Percentiles rank a stretch among this genome's conserved stretches.
Evolutionary conservation across 2,113 vertebrate species (phyloP).

Genomic region (Platysternon megacephalum): DNA sequence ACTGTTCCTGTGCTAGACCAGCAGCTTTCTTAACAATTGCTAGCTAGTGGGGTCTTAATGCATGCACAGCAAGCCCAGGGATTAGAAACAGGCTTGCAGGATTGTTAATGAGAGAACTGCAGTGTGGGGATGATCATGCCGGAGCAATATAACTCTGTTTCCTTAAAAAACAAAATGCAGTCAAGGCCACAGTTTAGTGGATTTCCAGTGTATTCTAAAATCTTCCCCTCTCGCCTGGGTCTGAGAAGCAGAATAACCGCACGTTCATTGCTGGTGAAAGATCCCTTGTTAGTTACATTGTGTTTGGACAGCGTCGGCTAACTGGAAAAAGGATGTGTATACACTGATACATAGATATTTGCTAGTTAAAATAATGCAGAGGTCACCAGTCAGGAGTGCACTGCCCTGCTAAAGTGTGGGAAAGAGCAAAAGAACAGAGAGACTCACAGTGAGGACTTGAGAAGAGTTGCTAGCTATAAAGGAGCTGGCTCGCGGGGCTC

Average conservation of each 20-base stretch:
- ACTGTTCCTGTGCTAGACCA: background rate
- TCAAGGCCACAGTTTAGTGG: background rate
- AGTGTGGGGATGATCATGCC: background rate
- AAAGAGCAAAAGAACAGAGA: background rate
- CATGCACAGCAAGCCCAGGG: background rate
- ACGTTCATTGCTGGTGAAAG: background rate
- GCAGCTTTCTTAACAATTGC: background rate
- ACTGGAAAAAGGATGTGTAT: background rate
- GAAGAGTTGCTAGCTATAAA: fast-evolving
- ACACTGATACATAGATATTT: background rate
- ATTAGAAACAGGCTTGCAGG: background rate
- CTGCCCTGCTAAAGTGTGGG: background rate
- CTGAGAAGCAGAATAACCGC: background rate
- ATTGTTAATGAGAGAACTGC: background rate
- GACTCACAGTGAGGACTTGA: background rate
- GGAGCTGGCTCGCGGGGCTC: background rate
- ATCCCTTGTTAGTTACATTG: background rate
- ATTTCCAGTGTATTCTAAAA: background rate
- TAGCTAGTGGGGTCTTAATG: background rate
- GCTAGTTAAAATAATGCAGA: background rate
- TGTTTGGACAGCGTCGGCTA: background rate
- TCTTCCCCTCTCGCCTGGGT: background rate
- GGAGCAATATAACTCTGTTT: background rate
- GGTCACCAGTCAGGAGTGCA: background rate
- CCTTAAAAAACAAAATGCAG: background rate